phyloP scores from a whole-genome alignment of 2,888 invertebrate species.

The Cyaniris semiargus region DNA sequence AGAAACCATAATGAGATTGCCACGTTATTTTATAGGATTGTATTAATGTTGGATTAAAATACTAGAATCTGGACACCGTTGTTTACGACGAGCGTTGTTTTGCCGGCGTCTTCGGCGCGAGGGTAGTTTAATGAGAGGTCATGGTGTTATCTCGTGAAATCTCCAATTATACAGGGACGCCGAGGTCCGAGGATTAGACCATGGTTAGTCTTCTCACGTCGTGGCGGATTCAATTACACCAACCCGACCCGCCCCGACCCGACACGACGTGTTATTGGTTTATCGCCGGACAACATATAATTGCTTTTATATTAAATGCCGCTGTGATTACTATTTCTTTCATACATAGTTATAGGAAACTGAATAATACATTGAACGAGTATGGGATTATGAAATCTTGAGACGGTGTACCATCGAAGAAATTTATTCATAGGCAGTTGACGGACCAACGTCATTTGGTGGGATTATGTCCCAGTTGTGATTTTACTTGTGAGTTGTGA shows the following conservation, averaged over 20 bases:
- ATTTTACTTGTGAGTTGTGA: no score
- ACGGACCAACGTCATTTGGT: no score
- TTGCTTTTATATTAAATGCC: constrained; percentile 28
- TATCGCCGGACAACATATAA: constrained; percentile 30
- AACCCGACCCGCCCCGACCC: constrained; percentile 39
- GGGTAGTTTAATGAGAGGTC: constrained; percentile 44
- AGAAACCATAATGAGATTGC: no score
- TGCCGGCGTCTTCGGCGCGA: constrained; percentile 23
- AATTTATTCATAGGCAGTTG: no score
- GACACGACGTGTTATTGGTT: constrained; percentile 38
- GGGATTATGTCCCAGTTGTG: no score
- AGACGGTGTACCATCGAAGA: background rate
- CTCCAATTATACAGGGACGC: constrained; percentile 67
- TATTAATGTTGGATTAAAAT: background rate
- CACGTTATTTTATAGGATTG: background rate
- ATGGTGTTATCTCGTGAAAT: constrained; percentile 77
- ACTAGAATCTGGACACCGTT: background rate
- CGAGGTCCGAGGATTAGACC: constrained; percentile 62
- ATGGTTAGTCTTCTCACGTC: constrained; percentile 77
- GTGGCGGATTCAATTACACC: constrained; percentile 68
- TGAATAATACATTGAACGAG: background rate
- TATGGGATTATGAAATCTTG: background rate
- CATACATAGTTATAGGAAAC: background rate
- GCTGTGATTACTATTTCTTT: background rate
- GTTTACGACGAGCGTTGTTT: constrained; percentile 22